These are phyloP conservation scores for Meloidogyne hapla DNA, from an alignment of 1,140 invertebrate species.

Conservation along the genomic window DNA sequence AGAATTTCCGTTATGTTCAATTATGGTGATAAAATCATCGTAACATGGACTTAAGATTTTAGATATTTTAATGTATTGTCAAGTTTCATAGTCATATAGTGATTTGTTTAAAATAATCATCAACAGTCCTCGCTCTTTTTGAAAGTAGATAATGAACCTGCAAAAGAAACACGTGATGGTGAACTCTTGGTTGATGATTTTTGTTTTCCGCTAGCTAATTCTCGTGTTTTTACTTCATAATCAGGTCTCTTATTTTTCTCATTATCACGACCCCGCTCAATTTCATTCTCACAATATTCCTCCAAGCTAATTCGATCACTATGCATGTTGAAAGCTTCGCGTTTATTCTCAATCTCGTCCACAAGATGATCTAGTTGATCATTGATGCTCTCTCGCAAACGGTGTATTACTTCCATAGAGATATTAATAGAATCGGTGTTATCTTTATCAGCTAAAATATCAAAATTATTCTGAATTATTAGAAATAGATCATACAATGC, in stretches of 20 bases:
- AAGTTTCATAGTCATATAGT: too few species aligned
- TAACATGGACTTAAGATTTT: too few species aligned
- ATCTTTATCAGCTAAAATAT: not conserved
- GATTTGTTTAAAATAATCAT: not conserved
- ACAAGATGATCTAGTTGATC: slow-evolving; percentile 17
- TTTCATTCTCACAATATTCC: not conserved
- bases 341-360: slow-evolving; percentile 9
- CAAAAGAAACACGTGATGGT: not conserved
- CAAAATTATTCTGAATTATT: not conserved
- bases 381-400: slow-evolving; percentile 23
- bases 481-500: too few species aligned
- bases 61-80: too few species aligned
- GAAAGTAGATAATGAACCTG: not conserved
- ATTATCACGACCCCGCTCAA: not conserved
- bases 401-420: not conserved
- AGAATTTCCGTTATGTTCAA: too few species aligned
- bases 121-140: not conserved
- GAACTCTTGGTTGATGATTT: slow-evolving; percentile 3
- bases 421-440: not conserved
- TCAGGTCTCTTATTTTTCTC: not conserved
- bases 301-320: not conserved
- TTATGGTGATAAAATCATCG: too few species aligned
- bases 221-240: not conserved
- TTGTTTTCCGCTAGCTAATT: not conserved
- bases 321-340: not conserved